phyloP scores from a whole-genome alignment of 1,140 invertebrate genomes.

The Aphis gossypii region DNA sequence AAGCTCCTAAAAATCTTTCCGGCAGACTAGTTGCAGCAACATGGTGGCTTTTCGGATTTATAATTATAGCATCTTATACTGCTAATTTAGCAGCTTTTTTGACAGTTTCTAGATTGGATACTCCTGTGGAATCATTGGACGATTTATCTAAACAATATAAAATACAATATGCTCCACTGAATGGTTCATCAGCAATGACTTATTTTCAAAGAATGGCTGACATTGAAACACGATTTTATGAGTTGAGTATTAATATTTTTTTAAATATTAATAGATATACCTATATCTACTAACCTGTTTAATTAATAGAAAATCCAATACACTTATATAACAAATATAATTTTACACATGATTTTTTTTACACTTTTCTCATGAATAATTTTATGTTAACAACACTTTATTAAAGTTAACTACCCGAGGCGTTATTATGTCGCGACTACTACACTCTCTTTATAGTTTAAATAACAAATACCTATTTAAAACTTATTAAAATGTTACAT shows the following conservation, averaged over 20 bases:
- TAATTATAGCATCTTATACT: conserved; percentile 98
- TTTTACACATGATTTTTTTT: no score
- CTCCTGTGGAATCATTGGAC: conserved; percentile 90
- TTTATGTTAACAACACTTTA: no score
- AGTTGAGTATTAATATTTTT: conserved; percentile 69
- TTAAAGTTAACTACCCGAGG: no score
- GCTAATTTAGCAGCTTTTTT: conserved; percentile 95
- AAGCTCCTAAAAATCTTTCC: conserved; percentile 94
- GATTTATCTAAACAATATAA: conserved; percentile 95
- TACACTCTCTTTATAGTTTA: no score
- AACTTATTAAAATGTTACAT: background rate
- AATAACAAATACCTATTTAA: background rate
- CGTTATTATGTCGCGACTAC: no score
- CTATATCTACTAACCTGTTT: background rate
- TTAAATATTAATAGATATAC: background rate
- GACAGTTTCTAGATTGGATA: conserved; percentile 90
- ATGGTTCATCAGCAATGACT: conserved; percentile 84
- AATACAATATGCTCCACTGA: conserved; percentile 89
- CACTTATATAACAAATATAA: background rate
- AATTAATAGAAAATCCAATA: background rate
- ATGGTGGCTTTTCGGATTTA: conserved; percentile 98
- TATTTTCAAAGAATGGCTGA: conserved; percentile 96
- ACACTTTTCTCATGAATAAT: no score
- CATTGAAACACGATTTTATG: conserved; percentile 94
- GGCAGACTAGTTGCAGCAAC: conserved; percentile 92